Percentiles rank a stretch among this genome's conserved stretches.
Evolutionary conservation across 1,140 invertebrate genomes (phyloP).

Genomic region (Atopsyche davidsoni): DNA sequence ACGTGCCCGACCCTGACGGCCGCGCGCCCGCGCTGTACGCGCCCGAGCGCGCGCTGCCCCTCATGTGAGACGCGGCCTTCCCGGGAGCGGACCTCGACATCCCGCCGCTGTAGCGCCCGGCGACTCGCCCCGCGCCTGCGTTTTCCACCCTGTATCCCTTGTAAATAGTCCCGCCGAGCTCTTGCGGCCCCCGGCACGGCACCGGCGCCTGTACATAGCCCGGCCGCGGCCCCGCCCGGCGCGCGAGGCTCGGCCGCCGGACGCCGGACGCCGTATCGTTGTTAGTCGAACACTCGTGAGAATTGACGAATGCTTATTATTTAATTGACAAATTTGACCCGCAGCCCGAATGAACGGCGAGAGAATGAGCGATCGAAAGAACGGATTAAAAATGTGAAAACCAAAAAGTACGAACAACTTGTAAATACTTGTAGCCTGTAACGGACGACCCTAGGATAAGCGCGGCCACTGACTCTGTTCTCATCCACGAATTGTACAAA

Average conservation of each 20-base stretch:
- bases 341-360: constrained; percentile 9
- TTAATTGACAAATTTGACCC: constrained; percentile 21
- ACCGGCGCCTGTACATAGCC: constrained; percentile 8
- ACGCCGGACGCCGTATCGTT: constrained; percentile 17
- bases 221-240: not conserved
- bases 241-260: not conserved
- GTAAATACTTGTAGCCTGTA: constrained; percentile 29
- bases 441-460: not conserved
- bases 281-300: constrained; percentile 25
- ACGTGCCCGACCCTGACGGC: constrained; percentile 50
- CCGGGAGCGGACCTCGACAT: constrained; percentile 51
- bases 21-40: constrained; percentile 46
- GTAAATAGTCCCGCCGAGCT: constrained; percentile 15
- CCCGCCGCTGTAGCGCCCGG: constrained; percentile 44
- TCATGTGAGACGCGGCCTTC: constrained; percentile 51
- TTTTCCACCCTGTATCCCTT: constrained; percentile 20
- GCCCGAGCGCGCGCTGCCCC: constrained; percentile 38
- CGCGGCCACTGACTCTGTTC: not conserved
- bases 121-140: not conserved
- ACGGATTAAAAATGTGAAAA: constrained; percentile 23
- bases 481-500: constrained; percentile 26
- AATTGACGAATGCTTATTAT: constrained; percentile 26
- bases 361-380: constrained; percentile 15
- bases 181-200: not conserved
- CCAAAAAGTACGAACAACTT: constrained; percentile 29